Evolutionary conservation across 1,140 invertebrate species (phyloP).

Genomic region (Macrocentrus cingulum): DNA sequence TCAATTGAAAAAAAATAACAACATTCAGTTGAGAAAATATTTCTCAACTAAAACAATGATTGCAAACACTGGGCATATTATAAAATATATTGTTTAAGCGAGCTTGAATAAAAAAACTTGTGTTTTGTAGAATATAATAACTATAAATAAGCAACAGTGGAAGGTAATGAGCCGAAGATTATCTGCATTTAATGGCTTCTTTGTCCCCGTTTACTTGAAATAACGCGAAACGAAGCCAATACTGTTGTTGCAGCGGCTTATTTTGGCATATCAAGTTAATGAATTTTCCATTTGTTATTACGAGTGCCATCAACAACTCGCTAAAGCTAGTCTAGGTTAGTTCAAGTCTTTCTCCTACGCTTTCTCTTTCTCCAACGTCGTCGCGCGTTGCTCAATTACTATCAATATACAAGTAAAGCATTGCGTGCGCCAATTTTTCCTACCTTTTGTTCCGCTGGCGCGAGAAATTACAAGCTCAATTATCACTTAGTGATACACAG

Average conservation of each 20-base stretch:
- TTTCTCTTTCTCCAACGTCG: slow-evolving; percentile 16
- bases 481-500: no score
- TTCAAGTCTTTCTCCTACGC: slow-evolving; percentile 12
- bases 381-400: neutral
- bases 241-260: neutral
- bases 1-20: no score
- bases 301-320: neutral
- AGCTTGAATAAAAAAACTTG: no score
- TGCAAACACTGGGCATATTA: no score
- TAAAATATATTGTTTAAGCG: no score
- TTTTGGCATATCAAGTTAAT: no score
- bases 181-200: slow-evolving; percentile 12
- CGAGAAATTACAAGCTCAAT: no score
- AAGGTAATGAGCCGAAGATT: slow-evolving; percentile 2
- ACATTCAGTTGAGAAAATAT: no score
- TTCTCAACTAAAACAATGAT: no score
- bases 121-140: neutral
- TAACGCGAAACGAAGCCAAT: neutral
- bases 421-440: neutral
- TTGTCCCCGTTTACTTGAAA: slow-evolving; percentile 15
- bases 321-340: slow-evolving; percentile 3
- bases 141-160: slow-evolving; percentile 4
- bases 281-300: slow-evolving; percentile 8
- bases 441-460: no score
- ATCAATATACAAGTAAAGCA: no score